These are phyloP conservation scores for Colostygia pectinataria DNA, from an alignment of 2,888 invertebrate species.

Conservation along the genomic window DNA sequence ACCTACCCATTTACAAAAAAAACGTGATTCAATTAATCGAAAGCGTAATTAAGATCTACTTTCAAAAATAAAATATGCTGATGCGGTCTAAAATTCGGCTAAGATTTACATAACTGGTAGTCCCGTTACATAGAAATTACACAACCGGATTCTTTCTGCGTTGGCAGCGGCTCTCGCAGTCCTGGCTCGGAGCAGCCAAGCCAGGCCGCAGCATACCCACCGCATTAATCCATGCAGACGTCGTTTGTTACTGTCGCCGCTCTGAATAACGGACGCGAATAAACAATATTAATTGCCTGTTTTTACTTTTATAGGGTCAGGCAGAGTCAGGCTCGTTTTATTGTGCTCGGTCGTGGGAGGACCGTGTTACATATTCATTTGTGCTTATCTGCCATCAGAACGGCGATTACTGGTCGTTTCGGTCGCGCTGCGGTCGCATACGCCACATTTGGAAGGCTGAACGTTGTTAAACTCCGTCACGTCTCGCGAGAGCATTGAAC, in stretches of 20 bases:
- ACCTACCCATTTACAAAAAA: too few relatives aligned
- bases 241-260: slow-evolving; percentile 70
- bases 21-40: slow-evolving; percentile 49
- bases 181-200: slow-evolving; percentile 32
- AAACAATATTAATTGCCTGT: slow-evolving; percentile 78
- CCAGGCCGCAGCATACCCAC: slow-evolving; percentile 37
- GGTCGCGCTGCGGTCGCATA: slow-evolving; percentile 54
- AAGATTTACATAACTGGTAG: slow-evolving; percentile 80
- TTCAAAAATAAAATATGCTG: slow-evolving; percentile 69
- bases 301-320: slow-evolving; percentile 75
- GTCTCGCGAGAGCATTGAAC: slow-evolving; percentile 50
- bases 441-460: slow-evolving; percentile 57
- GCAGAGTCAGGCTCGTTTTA: slow-evolving; percentile 67
- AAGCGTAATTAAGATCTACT: slow-evolving; percentile 66
- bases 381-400: slow-evolving; percentile 74
- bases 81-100: slow-evolving; percentile 76
- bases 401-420: slow-evolving; percentile 69
- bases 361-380: slow-evolving; percentile 78
- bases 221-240: slow-evolving; percentile 63
- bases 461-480: slow-evolving; percentile 50
- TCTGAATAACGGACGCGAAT: slow-evolving; percentile 75
- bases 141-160: slow-evolving; percentile 68
- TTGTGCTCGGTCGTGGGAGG: slow-evolving; percentile 72
- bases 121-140: slow-evolving; percentile 79
- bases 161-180: slow-evolving; percentile 40